Percentiles rank a stretch among this genome's conserved stretches.
These are phyloP conservation scores for Sminthurinus aureus DNA, from an alignment of 2,888 invertebrate species.

Conservation along the genomic window DNA sequence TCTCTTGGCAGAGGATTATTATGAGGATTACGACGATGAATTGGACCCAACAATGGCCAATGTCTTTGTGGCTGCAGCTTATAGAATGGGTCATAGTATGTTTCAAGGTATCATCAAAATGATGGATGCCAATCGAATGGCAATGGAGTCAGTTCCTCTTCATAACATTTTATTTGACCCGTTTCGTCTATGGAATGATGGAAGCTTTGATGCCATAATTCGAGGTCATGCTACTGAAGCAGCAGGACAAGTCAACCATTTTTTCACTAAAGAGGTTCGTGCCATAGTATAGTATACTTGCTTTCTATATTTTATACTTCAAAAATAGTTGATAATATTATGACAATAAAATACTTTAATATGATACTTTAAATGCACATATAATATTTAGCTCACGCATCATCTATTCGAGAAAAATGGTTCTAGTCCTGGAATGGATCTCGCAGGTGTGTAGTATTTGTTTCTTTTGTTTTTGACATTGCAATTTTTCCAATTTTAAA, in stretches of 20 bases:
- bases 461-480: too few relatives aligned
- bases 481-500: too few relatives aligned
- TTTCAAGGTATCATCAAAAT: constrained; percentile 75
- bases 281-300: constrained; percentile 41
- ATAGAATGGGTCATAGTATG: constrained; percentile 58
- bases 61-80: constrained; percentile 36
- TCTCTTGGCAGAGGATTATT: constrained; percentile 62
- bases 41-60: constrained; percentile 33
- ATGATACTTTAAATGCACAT: background rate
- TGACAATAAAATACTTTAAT: background rate
- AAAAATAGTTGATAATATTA: background rate
- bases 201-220: constrained; percentile 72
- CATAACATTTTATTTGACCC: constrained; percentile 85
- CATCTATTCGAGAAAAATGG: constrained; percentile 71
- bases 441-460: constrained; percentile 61
- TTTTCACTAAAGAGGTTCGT: constrained; percentile 71
- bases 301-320: background rate
- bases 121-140: constrained; percentile 67
- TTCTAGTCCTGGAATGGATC: constrained; percentile 65
- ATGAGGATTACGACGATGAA: constrained; percentile 20
- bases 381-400: constrained; percentile 69
- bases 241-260: constrained; percentile 71
- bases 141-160: constrained; percentile 72
- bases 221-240: constrained; percentile 73
- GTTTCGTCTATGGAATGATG: constrained; percentile 72